Base-by-base conservation (phyloP, 2,113 vertebrate species). In the Raja brachyura region DNA sequence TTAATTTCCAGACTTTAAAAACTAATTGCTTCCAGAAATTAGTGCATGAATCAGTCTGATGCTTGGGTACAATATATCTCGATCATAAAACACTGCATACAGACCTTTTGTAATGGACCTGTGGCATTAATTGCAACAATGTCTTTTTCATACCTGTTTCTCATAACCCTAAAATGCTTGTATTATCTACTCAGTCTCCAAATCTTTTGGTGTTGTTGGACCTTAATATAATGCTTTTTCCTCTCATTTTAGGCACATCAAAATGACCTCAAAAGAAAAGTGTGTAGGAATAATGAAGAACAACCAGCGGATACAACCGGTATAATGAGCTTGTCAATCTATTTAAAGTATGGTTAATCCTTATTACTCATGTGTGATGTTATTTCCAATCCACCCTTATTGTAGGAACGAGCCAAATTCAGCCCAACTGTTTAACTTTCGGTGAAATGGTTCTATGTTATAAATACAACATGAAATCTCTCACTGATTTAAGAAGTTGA, bases 221-320 rank as follows among this genome's bases (percentile, higher is more conserved):
- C 61, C n/a, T 61, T 61, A 25, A 59, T 39, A 18, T 33, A 13
- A 48, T 92, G 39, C 54, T 74, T 73, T 92, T 70, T 39, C n/a
- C 28, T 28, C 77, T 48, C 22, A 86, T 61, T 88, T 88, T 66
- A 73, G 88, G 33, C 66, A 25, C 63, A 92, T 22, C 66, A 92
- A 54, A 92, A 73, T 74, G 22, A 54, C 63, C 20, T 92, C 20
- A 92, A 54, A 73, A 39, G 25, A 22, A 33, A 74, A 54, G 90
- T 39, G 22, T 48, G 66, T 92, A 25, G 33, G 22, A 92, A 74
- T 92, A 92, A 48, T 92, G 66, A 73, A 92, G 90, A 92, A 28
- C 22, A 73, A 22, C 20, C 68, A 73, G 25, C 73, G 28, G 90
- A 92, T 39, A 9, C 39, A 73, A 92, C 13, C 28, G 90, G 90